These are phyloP conservation scores for Agrypnia vestita DNA, from an alignment of 1,140 invertebrate species.

Conservation along the genomic window DNA sequence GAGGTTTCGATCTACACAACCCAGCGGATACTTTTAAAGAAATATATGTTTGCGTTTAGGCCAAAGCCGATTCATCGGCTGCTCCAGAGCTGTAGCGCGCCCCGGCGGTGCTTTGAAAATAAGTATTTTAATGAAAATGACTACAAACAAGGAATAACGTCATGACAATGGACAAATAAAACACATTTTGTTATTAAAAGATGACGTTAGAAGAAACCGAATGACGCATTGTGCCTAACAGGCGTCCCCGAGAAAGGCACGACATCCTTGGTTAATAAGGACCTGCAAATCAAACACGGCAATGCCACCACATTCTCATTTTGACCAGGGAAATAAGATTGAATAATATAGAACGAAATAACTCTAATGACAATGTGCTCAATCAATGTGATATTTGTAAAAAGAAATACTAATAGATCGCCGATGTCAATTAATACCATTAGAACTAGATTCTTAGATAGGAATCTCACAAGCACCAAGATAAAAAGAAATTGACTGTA, in stretches of 20 bases:
- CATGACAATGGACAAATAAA: neutral
- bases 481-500: too few relatives aligned
- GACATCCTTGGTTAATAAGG: conserved; percentile 70
- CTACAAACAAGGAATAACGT: conserved; percentile 14
- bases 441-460: too few relatives aligned
- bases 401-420: too few relatives aligned
- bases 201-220: conserved; percentile 19
- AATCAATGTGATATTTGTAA: too few relatives aligned
- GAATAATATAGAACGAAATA: conserved; percentile 6
- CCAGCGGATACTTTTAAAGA: too few relatives aligned
- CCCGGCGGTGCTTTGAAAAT: too few relatives aligned
- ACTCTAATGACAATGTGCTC: neutral
- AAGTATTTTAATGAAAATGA: neutral
- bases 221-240: conserved; percentile 19
- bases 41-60: too few relatives aligned
- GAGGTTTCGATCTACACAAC: too few relatives aligned
- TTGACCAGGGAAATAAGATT: conserved; percentile 33
- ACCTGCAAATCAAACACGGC: conserved; percentile 73
- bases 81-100: too few relatives aligned
- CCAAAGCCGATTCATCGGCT: too few relatives aligned
- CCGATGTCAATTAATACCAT: too few relatives aligned
- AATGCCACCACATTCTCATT: conserved; percentile 52
- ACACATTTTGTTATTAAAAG: conserved; percentile 28
- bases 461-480: too few relatives aligned
- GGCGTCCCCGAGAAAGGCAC: conserved; percentile 43